phyloP scores from a whole-genome alignment of 2,888 invertebrate genomes.

The Himalopsyche japonica region DNA sequence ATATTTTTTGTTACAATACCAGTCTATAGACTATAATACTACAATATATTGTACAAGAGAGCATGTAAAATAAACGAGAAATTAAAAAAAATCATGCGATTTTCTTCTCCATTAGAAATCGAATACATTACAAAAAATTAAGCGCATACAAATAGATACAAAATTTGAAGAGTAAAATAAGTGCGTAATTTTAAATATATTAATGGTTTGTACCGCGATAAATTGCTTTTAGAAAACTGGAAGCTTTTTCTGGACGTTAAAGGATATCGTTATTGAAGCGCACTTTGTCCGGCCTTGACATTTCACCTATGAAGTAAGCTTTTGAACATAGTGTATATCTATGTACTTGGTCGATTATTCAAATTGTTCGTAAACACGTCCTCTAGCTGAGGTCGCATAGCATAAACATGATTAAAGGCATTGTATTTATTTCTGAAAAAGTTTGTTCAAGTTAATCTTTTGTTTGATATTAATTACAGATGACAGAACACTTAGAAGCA shows the following conservation, averaged over 20 bases:
- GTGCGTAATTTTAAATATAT: too few relatives aligned
- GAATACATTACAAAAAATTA: too few relatives aligned
- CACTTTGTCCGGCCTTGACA: conserved; percentile 13
- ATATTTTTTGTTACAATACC: too few relatives aligned
- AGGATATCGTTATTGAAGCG: not conserved
- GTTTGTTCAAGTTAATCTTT: not conserved
- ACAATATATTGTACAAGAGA: too few relatives aligned
- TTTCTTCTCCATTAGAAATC: too few relatives aligned
- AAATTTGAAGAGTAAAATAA: too few relatives aligned
- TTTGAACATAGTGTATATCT: not conserved
- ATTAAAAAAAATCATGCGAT: too few relatives aligned
- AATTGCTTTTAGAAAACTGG: not conserved
- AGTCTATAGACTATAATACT: too few relatives aligned
- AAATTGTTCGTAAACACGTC: conserved; percentile 29
- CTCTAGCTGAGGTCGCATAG: conserved; percentile 10
- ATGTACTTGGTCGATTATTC: conserved; percentile 34
- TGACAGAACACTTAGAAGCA: not conserved
- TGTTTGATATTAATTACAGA: conserved; percentile 7
- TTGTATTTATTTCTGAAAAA: conserved; percentile 15
- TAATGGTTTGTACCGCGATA: not conserved
- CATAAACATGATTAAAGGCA: conserved; percentile 25
- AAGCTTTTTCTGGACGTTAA: not conserved
- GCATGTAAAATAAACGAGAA: too few relatives aligned
- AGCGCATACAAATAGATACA: too few relatives aligned
- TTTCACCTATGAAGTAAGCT: conserved; percentile 20